phyloP scores from a whole-genome alignment of 2,888 invertebrate species.

The Nymphalis urticae region DNA sequence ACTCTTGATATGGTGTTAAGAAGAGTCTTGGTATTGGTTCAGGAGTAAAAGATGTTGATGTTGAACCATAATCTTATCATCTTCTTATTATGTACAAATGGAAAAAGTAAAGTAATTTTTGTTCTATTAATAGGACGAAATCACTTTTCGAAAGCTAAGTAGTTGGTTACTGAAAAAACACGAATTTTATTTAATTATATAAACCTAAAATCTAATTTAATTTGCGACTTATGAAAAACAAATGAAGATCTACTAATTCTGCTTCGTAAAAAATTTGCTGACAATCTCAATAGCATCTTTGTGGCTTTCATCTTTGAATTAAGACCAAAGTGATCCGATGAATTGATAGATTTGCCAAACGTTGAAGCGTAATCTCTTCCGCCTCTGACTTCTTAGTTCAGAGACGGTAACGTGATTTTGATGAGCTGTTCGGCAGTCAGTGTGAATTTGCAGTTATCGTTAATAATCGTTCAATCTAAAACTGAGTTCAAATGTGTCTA shows the following conservation, averaged over 20 bases:
- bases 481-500: neutral
- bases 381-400: constrained; percentile 24
- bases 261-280: neutral
- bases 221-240: neutral
- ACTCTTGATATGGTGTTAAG: too few relatives aligned
- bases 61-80: too few relatives aligned
- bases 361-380: constrained; percentile 22
- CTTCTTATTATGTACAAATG: too few relatives aligned
- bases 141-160: too few relatives aligned
- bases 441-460: constrained; percentile 19
- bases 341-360: constrained; percentile 26
- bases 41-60: too few relatives aligned
- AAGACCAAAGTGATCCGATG: constrained; percentile 5
- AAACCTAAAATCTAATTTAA: neutral
- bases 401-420: constrained; percentile 28
- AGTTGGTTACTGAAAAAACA: too few relatives aligned
- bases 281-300: constrained; percentile 8
- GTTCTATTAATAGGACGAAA: too few relatives aligned
- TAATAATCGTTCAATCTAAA: constrained; percentile 20
- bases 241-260: neutral
- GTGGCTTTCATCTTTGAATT: constrained; percentile 1
- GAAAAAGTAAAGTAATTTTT: too few relatives aligned
- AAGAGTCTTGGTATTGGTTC: too few relatives aligned
- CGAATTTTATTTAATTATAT: too few relatives aligned
- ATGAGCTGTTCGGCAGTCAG: constrained; percentile 21